phyloP scores from a whole-genome alignment of 2,797 vertebrate species.

The Prunella strophiata region DNA sequence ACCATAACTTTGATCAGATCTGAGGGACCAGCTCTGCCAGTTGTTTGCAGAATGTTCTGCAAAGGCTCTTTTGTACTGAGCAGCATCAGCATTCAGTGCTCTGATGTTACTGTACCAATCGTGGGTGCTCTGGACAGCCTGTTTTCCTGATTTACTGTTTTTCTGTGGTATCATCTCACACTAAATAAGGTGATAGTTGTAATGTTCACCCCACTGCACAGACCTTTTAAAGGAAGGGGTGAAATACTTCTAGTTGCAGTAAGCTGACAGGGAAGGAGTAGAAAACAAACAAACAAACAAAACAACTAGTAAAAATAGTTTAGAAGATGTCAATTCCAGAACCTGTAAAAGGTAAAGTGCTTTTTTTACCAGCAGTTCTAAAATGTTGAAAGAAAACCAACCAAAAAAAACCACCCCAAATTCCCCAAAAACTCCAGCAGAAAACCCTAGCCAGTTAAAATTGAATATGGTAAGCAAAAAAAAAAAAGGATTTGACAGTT shows the following conservation, averaged over 20 bases:
- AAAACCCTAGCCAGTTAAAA: not conserved
- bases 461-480: not conserved
- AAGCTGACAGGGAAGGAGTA: not conserved
- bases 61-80: not conserved
- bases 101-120: not conserved
- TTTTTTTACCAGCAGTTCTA: not conserved
- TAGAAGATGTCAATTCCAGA: not conserved
- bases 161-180: not conserved
- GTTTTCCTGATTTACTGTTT: not conserved
- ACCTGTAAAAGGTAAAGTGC: not conserved
- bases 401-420: not conserved
- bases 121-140: not conserved
- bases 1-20: not conserved
- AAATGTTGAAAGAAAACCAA: not conserved
- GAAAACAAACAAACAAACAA: not conserved
- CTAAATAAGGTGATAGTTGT: not conserved
- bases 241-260: not conserved
- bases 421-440: not conserved
- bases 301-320: not conserved
- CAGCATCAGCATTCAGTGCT: not conserved
- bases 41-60: conserved; percentile 4
- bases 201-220: not conserved
- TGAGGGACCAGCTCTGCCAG: conserved; percentile 5
- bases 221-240: not conserved
- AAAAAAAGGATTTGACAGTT: not conserved